Evolutionary conservation across 1,140 invertebrate genomes (phyloP), one percentile per base, ranked within the genome.

Genomic region (Manduca sexta): DNA sequence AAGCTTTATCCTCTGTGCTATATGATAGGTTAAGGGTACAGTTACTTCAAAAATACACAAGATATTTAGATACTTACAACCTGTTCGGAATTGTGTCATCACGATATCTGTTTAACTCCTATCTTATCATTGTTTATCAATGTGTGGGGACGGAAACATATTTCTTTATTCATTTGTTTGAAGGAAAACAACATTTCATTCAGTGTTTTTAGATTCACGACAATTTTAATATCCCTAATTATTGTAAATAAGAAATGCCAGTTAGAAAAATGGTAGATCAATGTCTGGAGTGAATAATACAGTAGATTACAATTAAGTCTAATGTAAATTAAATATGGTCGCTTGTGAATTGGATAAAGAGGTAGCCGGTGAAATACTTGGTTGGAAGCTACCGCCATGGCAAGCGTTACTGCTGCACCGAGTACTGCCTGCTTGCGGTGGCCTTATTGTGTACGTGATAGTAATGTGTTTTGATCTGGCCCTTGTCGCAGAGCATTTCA

Each of bases 111-210:
- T 64, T 71, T 62, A 73, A 65, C 64, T 53, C n/a, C 37, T 78
- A 84, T 81, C 77, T 84, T 69, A 81, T 84, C 80, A 60, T 14
- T 30, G 52, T 56, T 61, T 80, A 81, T 84, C 77, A 73, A 74
- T 74, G 66, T 43, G 77, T 74, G 61, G 52, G 64, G 55, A 59
- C 51, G 41, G 52, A 50, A 55, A 56, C 37, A 46, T 45, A 66
- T 57, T 48, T 58, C 52, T 62, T 56, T 54, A 55, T 48, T 60
- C 56, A 56, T 61, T 64, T 69, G 49, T 64, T 64, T 51, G 41
- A 63, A 57, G 45, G 51, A 63, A 56, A 63, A 53, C 41, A 46
- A 13, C 3, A 42, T 11, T 26, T 21, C n/a, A n/a, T n/a, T n/a
- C n/a, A n/a, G n/a, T n/a, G n/a, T n/a, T n/a, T n/a, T n/a, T n/a